Conservation (phyloP, 2,113 vertebrate genomes). For the Ranitomeya imitator region DNA sequence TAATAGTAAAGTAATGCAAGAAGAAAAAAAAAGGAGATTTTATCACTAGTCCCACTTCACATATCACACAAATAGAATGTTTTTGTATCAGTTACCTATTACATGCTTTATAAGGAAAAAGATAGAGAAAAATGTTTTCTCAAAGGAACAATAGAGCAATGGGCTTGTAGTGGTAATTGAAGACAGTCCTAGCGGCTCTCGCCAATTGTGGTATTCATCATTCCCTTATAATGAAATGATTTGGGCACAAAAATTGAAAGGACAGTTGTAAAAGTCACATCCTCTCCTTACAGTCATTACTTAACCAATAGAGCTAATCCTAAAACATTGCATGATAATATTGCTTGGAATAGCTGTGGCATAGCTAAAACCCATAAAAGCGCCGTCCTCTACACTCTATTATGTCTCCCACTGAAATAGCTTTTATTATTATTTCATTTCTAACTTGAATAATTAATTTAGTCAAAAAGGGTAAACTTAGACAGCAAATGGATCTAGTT, state of each 20-base stretch:
- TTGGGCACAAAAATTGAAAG: not conserved
- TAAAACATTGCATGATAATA: slow-evolving; percentile 11
- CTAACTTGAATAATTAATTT: not conserved
- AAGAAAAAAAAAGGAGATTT: not conserved
- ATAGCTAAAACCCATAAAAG: slow-evolving; percentile 34
- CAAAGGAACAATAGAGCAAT: not conserved
- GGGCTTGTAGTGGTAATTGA: not conserved
- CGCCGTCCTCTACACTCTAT: not conserved
- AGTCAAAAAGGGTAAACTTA: not conserved
- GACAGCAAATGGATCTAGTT: too few relatives aligned
- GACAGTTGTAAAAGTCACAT: not conserved
- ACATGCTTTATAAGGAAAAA: not conserved
- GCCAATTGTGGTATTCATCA: not conserved
- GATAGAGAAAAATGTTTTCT: not conserved
- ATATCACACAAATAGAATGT: too few relatives aligned
- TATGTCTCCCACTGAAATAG: not conserved
- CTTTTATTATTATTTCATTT: not conserved
- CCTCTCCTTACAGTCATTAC: not conserved
- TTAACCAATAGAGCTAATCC: not conserved
- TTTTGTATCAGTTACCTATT: not conserved
- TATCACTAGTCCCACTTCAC: not conserved
- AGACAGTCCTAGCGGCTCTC: not conserved
- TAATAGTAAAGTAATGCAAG: not conserved
- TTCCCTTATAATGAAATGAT: slow-evolving; percentile 16
- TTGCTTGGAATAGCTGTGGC: not conserved